Percentiles rank a stretch among this genome's conserved stretches.
These are phyloP conservation scores for Characodon lateralis DNA, from an alignment of 2,797 vertebrate genomes.

Conservation along the genomic window DNA sequence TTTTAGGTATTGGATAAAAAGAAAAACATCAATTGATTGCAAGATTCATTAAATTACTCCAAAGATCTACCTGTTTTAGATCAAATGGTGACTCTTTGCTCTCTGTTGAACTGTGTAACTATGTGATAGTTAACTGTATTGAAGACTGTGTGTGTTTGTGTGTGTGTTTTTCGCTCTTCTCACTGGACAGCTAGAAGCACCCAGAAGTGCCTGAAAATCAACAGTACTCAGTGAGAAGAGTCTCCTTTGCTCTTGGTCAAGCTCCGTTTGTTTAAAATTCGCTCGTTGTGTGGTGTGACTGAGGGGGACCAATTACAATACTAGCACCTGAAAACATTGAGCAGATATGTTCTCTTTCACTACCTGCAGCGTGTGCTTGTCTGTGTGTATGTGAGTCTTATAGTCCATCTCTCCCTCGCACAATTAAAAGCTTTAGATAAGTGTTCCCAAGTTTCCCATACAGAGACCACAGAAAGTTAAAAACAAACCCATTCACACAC, in stretches of 20 bases:
- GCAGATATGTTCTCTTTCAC: constrained; percentile 6
- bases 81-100: constrained; percentile 41
- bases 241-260: constrained; percentile 24
- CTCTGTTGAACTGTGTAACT: constrained; percentile 54
- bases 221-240: constrained; percentile 44
- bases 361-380: constrained; percentile 5
- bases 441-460: constrained; percentile 28
- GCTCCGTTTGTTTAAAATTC: constrained; percentile 33
- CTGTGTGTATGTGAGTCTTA: constrained; percentile 1
- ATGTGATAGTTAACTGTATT: constrained; percentile 51
- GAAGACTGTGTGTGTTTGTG: constrained; percentile 26
- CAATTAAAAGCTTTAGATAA: constrained; percentile 33
- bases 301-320: constrained; percentile 41
- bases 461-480: constrained; percentile 4
- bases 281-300: constrained; percentile 26
- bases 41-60: constrained; percentile 30
- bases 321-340: constrained; percentile 34
- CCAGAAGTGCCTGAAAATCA: constrained; percentile 62
- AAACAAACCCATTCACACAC: background rate
- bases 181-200: constrained; percentile 55
- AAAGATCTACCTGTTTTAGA: constrained; percentile 9
- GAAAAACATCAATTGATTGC: constrained; percentile 24
- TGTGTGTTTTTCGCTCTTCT: constrained; percentile 33
- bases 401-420: constrained; percentile 17
- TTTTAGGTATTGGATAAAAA: constrained; percentile 6